These are phyloP conservation scores for Xylocopa sonorina DNA, from an alignment of 1,140 invertebrate genomes.

Conservation along the genomic window DNA sequence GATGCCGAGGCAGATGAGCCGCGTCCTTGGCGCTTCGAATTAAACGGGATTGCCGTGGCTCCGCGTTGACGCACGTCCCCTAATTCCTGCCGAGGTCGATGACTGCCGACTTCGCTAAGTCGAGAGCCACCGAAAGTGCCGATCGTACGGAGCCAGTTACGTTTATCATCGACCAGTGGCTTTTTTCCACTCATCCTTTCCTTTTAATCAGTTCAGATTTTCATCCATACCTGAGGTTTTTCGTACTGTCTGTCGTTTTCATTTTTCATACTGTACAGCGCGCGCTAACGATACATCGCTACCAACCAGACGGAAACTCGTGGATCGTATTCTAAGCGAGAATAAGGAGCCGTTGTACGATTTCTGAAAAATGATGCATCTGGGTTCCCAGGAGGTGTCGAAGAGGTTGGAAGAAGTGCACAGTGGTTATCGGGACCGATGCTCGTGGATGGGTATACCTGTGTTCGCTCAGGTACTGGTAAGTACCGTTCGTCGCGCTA, in stretches of 20 bases:
- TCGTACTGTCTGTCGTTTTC: no score
- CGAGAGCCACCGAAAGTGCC: conserved; percentile 35
- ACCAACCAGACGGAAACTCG: no score
- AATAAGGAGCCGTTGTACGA: not conserved
- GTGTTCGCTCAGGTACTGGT: conserved; percentile 68
- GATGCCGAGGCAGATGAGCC: not conserved
- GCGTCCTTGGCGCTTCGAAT: conserved; percentile 43
- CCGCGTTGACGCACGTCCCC: conserved; percentile 36
- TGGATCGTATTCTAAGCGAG: no score
- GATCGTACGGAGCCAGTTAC: conserved; percentile 32
- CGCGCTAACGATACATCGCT: no score
- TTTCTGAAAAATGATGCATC: conserved; percentile 19
- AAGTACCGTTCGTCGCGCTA: conserved; percentile 76
- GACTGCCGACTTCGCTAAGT: conserved; percentile 22
- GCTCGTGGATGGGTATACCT: conserved; percentile 43
- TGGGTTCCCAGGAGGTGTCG: conserved; percentile 39
- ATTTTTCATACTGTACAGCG: no score
- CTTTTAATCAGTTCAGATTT: not conserved
- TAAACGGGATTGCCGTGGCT: conserved; percentile 8
- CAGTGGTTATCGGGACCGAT: conserved; percentile 56
- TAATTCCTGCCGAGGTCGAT: conserved; percentile 56
- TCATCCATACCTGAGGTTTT: no score
- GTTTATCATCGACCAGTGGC: not conserved
- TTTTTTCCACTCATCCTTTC: not conserved
- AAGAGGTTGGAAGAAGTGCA: conserved; percentile 50